Evolutionary conservation across 2,113 vertebrate genomes (phyloP).

Genomic region (Semnornis frantzii): DNA sequence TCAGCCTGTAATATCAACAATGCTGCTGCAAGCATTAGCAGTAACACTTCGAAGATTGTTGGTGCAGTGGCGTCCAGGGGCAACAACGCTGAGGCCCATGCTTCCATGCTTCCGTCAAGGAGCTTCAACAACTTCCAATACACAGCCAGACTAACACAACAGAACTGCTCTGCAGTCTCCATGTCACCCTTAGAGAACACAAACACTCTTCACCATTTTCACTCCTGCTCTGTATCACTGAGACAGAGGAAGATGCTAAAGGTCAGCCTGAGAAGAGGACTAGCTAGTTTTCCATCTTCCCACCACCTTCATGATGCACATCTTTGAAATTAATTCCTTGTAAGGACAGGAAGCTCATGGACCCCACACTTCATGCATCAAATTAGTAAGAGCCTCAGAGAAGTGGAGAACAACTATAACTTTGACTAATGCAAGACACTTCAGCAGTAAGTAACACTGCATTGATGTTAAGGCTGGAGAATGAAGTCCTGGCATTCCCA

Average conservation of each 20-base stretch:
- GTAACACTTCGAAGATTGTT: constrained; percentile 43
- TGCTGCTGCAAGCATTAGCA: neutral
- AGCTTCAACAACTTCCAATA: neutral
- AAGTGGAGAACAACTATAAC: neutral
- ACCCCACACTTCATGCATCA: neutral
- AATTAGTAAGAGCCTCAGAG: neutral
- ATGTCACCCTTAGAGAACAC: neutral
- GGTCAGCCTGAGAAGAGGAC: neutral
- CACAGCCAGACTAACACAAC: neutral
- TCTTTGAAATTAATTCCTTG: neutral
- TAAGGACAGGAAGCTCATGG: neutral
- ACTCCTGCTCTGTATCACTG: neutral
- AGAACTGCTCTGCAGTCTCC: neutral
- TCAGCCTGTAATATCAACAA: constrained; percentile 18
- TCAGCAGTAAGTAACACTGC: neutral
- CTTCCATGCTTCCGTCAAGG: neutral
- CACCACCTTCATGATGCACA: accelerated
- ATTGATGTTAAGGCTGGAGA: neutral
- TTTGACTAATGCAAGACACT: neutral
- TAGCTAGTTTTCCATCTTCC: neutral
- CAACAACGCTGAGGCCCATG: constrained; percentile 13
- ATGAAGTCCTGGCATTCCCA: neutral
- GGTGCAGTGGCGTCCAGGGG: constrained; percentile 50
- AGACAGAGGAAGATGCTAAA: neutral
- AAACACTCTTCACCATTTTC: neutral